Conservation (phyloP, 1,140 invertebrate genomes). For the Chlorops oryzae region DNA sequence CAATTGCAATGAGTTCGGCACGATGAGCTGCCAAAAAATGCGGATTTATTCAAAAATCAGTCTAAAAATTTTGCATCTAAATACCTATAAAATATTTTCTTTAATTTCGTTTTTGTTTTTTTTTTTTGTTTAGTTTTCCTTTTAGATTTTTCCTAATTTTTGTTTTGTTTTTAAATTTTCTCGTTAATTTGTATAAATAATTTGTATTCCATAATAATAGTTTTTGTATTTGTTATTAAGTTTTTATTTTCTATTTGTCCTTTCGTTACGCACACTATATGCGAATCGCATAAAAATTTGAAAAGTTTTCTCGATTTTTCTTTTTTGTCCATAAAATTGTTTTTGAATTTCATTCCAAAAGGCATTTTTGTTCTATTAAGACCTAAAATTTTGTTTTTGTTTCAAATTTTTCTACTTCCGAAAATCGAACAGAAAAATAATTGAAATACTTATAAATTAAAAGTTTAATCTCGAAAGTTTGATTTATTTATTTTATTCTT, state of each 20-base stretch:
- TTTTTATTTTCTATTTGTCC: constrained; percentile 12
- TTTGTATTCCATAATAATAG: constrained; percentile 21
- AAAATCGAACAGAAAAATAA: too few relatives aligned
- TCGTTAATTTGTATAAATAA: constrained; percentile 29
- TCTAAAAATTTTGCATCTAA: constrained; percentile 26
- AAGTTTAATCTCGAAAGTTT: too few relatives aligned
- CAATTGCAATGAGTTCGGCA: too few relatives aligned
- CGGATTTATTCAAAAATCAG: constrained; percentile 6
- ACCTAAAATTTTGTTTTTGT: constrained; percentile 45
- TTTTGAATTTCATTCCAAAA: constrained; percentile 46
- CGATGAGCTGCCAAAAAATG: too few relatives aligned
- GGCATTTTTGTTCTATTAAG: constrained; percentile 35
- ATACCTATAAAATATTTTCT: constrained; percentile 12
- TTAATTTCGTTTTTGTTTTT: constrained; percentile 5
- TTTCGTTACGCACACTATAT: too few relatives aligned
- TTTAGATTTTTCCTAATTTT: constrained; percentile 23
- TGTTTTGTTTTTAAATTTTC: neutral
- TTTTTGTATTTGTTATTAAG: constrained; percentile 19
- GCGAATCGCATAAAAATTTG: too few relatives aligned
- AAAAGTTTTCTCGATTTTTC: too few relatives aligned
- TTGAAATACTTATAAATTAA: too few relatives aligned
- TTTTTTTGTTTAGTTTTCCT: too few relatives aligned
- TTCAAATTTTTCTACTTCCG: too few relatives aligned
- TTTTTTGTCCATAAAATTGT: constrained; percentile 10
- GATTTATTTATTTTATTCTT: too few relatives aligned